Evolutionary conservation across 1,140 invertebrate genomes (phyloP), one percentile per base, ranked within the genome.

Genomic region (Plectrocnemia conspersa): DNA sequence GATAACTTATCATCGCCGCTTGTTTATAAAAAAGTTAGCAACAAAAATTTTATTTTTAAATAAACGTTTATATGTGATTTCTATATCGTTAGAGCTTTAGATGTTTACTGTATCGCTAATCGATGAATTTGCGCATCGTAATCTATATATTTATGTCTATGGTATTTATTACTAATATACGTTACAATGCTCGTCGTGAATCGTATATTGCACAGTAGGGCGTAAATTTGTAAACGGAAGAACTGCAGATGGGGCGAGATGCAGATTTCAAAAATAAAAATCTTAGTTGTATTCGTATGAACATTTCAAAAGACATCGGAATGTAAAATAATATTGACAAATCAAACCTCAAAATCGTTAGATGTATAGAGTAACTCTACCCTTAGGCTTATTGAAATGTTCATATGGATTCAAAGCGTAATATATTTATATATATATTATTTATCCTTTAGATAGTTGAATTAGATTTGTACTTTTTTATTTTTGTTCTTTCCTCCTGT

Each of bases 371-470:
- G 47, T 50, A 50, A 33, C 38, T 50, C 23, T 23, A 19, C 6
- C 11, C 5, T 4, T 50, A 38, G 35, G 18, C 11, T 50, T 9
- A 22, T 33, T 38, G 47, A 50, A 50, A 50, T 50, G 47, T 50
- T 50, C 47, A 50, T 50, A 50, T 38, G 47, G 40, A 50, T 50
- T 23, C 11, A 25, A 7, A 24, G 16, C 4, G 32, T 38, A 25
- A 50, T 50, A 38, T 35, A 50, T 50, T 50, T n/a, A n/a, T n/a
- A n/a, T n/a, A n/a, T n/a, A n/a, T n/a, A n/a, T 48, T 45, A 45
- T 45, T 50, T 50, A 38, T 38, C 9, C 24, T 38, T 35, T 50
- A 50, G 47, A 38, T 50, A 50, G 47, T n/a, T 50, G 21, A 50
- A 50, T 50, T 38, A 38, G 35, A 33, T 22, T 11, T 16, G 27